A percentile compares a stretch with the other conserved stretches of the same genome.
Evolutionary conservation across 2,888 invertebrate species (phyloP).

Genomic region (Leucophenga maculata): DNA sequence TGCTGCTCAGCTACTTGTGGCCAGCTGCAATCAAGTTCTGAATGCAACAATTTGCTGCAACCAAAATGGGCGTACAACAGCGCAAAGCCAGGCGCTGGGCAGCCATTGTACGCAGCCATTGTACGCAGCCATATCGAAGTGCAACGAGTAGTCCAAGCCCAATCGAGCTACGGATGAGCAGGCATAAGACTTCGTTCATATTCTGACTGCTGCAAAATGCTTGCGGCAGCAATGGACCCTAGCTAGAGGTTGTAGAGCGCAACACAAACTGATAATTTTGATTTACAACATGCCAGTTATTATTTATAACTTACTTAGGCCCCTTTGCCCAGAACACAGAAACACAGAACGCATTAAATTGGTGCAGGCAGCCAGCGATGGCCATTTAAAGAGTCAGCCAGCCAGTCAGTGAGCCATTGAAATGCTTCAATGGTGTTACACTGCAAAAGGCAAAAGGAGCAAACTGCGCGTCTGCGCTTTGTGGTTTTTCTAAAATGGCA

Average conservation of each 20-base stretch:
- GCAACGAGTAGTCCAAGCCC: no score
- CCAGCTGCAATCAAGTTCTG: neutral
- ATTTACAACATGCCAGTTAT: slow-evolving; percentile 73
- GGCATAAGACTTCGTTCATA: neutral
- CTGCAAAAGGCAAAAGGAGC: slow-evolving; percentile 7
- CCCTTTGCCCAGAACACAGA: slow-evolving; percentile 9
- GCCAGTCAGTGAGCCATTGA: neutral
- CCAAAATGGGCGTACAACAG: no score
- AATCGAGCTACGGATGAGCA: no score
- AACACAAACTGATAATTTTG: slow-evolving; percentile 71
- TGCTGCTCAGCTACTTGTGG: no score
- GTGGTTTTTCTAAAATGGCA: slow-evolving; percentile 49
- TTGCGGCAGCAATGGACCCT: neutral
- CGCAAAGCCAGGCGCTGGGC: no score
- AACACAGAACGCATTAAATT: neutral
- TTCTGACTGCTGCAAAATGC: neutral
- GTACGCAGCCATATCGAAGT: no score
- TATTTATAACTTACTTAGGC: slow-evolving; percentile 73
- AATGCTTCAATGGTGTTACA: slow-evolving; percentile 37
- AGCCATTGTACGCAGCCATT: no score
- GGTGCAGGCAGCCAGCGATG: neutral
- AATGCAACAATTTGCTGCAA: slow-evolving; percentile 3
- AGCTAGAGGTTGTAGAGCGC: neutral
- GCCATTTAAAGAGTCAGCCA: neutral
- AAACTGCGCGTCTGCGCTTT: slow-evolving; percentile 39